These are phyloP conservation scores for Camponotus vicinus DNA, from an alignment of 1,140 invertebrate species.

Conservation along the genomic window DNA sequence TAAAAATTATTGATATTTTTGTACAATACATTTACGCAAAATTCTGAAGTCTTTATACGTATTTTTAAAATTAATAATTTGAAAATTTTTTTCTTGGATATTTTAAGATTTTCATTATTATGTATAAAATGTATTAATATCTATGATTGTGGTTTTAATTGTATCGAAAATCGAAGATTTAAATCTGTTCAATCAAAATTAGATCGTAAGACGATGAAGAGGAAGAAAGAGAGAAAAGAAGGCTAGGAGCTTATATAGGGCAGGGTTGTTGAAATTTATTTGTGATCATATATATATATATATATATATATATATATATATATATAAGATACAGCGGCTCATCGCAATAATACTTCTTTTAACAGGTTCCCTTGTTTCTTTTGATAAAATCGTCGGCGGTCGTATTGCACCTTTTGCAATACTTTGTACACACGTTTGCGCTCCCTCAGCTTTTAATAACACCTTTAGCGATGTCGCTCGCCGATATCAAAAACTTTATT, in stretches of 20 bases:
- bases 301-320: background rate
- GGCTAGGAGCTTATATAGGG: conserved; percentile 70
- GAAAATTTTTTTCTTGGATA: background rate
- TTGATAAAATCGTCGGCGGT: conserved; percentile 80
- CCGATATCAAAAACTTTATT: conserved; percentile 9
- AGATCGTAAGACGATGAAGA: conserved; percentile 47
- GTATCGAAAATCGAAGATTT: background rate
- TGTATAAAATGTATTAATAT: background rate
- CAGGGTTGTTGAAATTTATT: conserved; percentile 79
- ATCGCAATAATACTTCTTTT: conserved; percentile 81
- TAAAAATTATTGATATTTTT: no score
- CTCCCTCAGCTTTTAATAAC: conserved; percentile 71
- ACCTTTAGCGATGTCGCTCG: conserved; percentile 61
- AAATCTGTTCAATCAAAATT: conserved; percentile 34
- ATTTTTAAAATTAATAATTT: background rate
- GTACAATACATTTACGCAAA: background rate
- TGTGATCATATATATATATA: conserved; percentile 76
- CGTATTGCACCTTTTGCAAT: conserved; percentile 76
- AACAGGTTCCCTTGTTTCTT: conserved; percentile 78
- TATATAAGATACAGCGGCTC: conserved; percentile 74
- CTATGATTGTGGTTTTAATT: background rate
- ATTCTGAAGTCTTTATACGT: background rate
- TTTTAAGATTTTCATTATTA: background rate
- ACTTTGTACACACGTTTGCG: conserved; percentile 68
- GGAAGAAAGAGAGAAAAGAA: conserved; percentile 72